A percentile compares a stretch with the other conserved stretches of the same genome.
Conservation (phyloP, 2,888 invertebrate species). For the Altica lythri region DNA sequence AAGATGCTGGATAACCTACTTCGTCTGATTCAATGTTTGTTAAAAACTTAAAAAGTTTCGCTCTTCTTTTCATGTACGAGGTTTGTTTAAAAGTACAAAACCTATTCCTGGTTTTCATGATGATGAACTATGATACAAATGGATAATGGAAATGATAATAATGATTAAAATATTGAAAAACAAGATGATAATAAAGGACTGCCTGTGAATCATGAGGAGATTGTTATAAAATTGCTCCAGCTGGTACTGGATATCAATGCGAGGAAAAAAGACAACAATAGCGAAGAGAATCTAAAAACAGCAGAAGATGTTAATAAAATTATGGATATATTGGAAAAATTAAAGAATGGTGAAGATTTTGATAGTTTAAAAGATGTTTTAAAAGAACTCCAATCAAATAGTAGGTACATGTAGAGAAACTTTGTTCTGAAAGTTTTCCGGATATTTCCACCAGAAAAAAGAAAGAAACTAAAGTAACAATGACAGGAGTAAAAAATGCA, state of each 20-base stretch:
- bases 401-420: constrained; percentile 22
- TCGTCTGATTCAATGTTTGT: no score
- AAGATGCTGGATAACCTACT: no score
- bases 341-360: constrained; percentile 25
- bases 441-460: constrained; percentile 29
- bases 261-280: constrained; percentile 12
- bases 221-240: constrained; percentile 38
- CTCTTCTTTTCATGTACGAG: no score
- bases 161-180: no score
- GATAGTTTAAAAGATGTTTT: constrained; percentile 26
- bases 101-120: no score
- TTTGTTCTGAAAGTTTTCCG: constrained; percentile 22
- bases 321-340: constrained; percentile 26
- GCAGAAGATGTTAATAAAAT: constrained; percentile 25
- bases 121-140: no score
- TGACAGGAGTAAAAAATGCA: no score
- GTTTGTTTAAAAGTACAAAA: no score
- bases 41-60: no score
- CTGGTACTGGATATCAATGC: constrained; percentile 40
- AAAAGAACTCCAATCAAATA: constrained; percentile 19
- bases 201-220: constrained; percentile 39
- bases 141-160: no score
- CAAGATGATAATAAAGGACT: no score
- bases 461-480: no score
- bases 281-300: constrained; percentile 19